Conservation (phyloP, 2,888 invertebrate genomes). For the Portevinia maculata region DNA sequence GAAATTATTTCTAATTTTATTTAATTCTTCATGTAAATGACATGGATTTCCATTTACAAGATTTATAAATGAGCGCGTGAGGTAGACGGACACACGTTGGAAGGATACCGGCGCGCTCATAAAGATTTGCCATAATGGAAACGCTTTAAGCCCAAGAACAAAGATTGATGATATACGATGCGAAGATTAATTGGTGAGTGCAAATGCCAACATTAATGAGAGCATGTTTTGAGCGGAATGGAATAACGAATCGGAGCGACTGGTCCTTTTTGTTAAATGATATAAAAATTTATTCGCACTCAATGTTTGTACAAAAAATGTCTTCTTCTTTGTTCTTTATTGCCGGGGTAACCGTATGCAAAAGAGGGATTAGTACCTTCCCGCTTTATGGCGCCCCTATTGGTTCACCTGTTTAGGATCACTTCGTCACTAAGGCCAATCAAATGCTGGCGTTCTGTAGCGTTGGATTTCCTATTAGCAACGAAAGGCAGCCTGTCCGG, state of each 20-base stretch:
- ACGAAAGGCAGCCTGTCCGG: no score
- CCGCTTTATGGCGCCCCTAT: no score
- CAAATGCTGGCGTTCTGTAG: no score
- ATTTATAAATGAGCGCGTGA: slow-evolving; percentile 42
- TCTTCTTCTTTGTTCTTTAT: no score
- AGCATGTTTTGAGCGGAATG: slow-evolving; percentile 40
- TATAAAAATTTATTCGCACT: slow-evolving; percentile 1
- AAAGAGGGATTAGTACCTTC: no score
- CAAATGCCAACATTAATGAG: slow-evolving; percentile 54
- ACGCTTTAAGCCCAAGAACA: slow-evolving; percentile 68
- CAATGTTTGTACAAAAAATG: neutral
- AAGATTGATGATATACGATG: slow-evolving; percentile 72
- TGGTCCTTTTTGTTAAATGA: slow-evolving; percentile 1
- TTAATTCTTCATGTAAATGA: slow-evolving; percentile 68
- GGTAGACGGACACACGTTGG: slow-evolving; percentile 66
- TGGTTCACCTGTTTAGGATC: no score
- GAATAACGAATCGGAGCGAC: neutral
- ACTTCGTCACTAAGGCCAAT: no score
- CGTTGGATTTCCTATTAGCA: no score
- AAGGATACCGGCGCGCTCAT: slow-evolving; percentile 75
- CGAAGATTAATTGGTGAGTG: slow-evolving; percentile 67
- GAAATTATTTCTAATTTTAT: slow-evolving; percentile 67
- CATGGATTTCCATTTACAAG: slow-evolving; percentile 47
- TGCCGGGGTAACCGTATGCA: no score
- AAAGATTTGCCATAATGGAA: slow-evolving; percentile 75